Conservation (phyloP, 2,888 invertebrate species). For the Metalampra italica region DNA sequence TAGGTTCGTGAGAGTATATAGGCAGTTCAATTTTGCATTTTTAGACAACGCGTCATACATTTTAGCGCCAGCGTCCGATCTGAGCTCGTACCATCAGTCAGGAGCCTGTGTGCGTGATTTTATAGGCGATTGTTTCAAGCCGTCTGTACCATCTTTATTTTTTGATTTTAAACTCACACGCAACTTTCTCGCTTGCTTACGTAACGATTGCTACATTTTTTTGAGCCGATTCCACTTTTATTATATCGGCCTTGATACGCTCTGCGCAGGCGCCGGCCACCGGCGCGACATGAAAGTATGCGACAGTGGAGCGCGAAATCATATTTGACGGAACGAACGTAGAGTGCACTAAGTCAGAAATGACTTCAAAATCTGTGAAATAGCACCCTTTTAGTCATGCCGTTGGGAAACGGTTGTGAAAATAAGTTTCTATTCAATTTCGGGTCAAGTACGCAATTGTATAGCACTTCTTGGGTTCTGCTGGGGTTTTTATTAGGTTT, state of each 20-base stretch:
- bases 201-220: conserved; percentile 55
- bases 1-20: too few relatives aligned
- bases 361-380: conserved; percentile 27
- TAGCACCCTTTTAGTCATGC: conserved; percentile 51
- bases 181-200: conserved; percentile 53
- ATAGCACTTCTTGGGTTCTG: conserved; percentile 12
- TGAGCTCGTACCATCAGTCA: too few relatives aligned
- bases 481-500: conserved; percentile 7
- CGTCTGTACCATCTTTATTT: too few relatives aligned
- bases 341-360: conserved; percentile 11
- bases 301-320: conserved; percentile 39
- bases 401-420: conserved; percentile 34
- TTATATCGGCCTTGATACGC: conserved; percentile 55
- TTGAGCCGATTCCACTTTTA: conserved; percentile 50
- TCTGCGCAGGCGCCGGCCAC: conserved; percentile 27
- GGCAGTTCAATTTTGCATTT: too few relatives aligned
- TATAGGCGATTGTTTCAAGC: too few relatives aligned
- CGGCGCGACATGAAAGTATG: conserved; percentile 44
- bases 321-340: conserved; percentile 48
- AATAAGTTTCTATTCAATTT: conserved; percentile 15
- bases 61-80: too few relatives aligned
- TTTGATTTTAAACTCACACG: conserved; percentile 33
- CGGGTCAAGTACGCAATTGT: conserved; percentile 15
- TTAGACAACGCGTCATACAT: too few relatives aligned
- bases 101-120: too few relatives aligned